Conservation (phyloP, 2,888 invertebrate species). For the Microplitis deprimator region DNA sequence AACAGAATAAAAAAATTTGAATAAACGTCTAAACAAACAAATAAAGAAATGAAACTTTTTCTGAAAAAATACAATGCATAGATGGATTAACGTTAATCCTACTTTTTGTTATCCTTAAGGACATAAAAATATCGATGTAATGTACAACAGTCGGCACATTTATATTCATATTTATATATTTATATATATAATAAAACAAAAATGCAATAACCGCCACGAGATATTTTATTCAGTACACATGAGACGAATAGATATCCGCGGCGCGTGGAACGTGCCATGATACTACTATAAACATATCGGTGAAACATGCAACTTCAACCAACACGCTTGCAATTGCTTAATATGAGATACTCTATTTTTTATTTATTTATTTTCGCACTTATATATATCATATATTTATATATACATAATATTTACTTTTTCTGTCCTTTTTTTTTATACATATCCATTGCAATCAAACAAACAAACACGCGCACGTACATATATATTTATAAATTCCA, state of each 20-base stretch:
- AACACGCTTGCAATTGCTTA: constrained; percentile 31
- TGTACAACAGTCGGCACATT: background rate
- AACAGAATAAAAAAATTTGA: no score
- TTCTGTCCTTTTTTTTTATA: no score
- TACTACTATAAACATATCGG: constrained; percentile 42
- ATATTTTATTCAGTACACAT: constrained; percentile 50
- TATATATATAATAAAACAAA: constrained; percentile 2
- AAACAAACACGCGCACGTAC: no score
- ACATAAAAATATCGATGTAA: background rate
- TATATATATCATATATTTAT: background rate
- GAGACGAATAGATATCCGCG: constrained; percentile 44
- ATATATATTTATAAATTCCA: no score
- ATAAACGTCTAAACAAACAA: no score
- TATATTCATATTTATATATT: background rate
- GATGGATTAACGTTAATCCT: background rate
- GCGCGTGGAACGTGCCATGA: constrained; percentile 44
- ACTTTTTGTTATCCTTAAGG: background rate
- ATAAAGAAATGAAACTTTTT: no score
- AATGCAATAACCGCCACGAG: constrained; percentile 23
- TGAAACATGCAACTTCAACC: constrained; percentile 47
- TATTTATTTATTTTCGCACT: background rate
- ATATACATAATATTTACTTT: no score
- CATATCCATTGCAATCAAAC: no score
- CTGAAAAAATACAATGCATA: background rate
- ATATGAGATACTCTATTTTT: constrained; percentile 8